A percentile compares a stretch with the other conserved stretches of the same genome.
phyloP scores from a whole-genome alignment of 2,113 vertebrate species.

The Stictonetta naevosa region DNA sequence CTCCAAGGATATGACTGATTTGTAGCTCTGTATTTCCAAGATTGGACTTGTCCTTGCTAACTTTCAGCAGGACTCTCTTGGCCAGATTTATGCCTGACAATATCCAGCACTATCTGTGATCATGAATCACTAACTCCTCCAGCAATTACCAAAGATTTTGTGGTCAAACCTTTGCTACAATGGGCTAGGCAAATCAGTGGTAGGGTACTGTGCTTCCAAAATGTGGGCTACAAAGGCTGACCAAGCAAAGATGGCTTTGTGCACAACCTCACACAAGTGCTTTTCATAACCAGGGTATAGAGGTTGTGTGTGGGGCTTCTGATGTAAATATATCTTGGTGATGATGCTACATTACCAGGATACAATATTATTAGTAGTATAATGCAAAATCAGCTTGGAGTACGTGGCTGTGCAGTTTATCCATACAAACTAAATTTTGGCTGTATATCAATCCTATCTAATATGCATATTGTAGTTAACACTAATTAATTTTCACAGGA shows the following conservation, averaged over 20 bases:
- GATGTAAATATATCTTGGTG: not conserved
- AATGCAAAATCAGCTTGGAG: not conserved
- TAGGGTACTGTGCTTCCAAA: not conserved
- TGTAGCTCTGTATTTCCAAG: not conserved
- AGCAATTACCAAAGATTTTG: not conserved
- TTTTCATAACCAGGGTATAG: not conserved
- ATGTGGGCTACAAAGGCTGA: not conserved
- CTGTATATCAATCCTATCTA: not conserved
- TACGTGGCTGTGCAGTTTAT: not conserved
- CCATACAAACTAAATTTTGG: not conserved
- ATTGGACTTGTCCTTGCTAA: not conserved
- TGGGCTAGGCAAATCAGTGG: not conserved
- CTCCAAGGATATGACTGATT: not conserved
- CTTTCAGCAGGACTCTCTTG: not conserved
- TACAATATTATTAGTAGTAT: not conserved
- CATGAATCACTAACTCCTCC: not conserved
- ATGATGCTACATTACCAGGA: not conserved
- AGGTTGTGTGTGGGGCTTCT: not conserved
- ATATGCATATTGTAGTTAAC: not conserved
- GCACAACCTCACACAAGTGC: not conserved
- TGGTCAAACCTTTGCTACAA: not conserved
- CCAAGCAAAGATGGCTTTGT: not conserved
- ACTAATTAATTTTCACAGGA: not conserved
- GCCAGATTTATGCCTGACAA: not conserved
- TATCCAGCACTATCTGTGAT: not conserved